A percentile compares a stretch with the other conserved stretches of the same genome.
Conservation (phyloP, 2,888 invertebrate genomes). For the Diarsia mendica region DNA sequence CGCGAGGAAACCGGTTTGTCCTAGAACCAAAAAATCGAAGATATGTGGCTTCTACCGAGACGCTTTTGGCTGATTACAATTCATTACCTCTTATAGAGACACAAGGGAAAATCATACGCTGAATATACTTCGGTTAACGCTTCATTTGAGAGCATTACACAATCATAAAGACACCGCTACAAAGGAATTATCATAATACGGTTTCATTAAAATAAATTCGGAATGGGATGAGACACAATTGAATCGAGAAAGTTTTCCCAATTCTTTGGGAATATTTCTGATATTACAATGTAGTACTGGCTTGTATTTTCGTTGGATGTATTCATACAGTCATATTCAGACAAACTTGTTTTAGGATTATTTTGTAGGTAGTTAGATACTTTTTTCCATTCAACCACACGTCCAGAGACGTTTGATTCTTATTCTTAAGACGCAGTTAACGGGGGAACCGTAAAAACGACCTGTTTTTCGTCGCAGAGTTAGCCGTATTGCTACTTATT, state of each 20-base stretch:
- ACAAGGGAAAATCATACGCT: not conserved
- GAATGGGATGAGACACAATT: constrained; percentile 18
- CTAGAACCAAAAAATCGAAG: not conserved
- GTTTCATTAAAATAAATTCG: constrained; percentile 40
- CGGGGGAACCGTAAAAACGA: too few species aligned
- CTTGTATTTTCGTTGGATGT: constrained; percentile 5
- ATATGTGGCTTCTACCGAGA: not conserved
- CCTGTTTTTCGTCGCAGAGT: too few species aligned
- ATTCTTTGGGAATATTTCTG: constrained; percentile 20
- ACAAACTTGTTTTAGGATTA: not conserved
- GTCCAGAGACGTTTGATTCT: not conserved
- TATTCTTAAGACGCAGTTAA: too few species aligned
- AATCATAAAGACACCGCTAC: constrained; percentile 38
- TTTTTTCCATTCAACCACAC: not conserved
- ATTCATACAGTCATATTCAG: not conserved
- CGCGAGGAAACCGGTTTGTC: not conserved
- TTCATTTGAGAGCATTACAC: constrained; percentile 48
- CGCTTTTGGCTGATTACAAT: not conserved
- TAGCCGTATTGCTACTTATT: too few species aligned
- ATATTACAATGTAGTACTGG: not conserved
- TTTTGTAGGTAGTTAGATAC: not conserved
- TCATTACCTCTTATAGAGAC: not conserved
- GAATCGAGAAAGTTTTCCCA: constrained; percentile 37
- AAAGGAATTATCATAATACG: constrained; percentile 47
- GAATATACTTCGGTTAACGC: constrained; percentile 10